These are phyloP conservation scores for Diorhabda carinulata DNA, from an alignment of 1,140 invertebrate genomes.

Conservation along the genomic window DNA sequence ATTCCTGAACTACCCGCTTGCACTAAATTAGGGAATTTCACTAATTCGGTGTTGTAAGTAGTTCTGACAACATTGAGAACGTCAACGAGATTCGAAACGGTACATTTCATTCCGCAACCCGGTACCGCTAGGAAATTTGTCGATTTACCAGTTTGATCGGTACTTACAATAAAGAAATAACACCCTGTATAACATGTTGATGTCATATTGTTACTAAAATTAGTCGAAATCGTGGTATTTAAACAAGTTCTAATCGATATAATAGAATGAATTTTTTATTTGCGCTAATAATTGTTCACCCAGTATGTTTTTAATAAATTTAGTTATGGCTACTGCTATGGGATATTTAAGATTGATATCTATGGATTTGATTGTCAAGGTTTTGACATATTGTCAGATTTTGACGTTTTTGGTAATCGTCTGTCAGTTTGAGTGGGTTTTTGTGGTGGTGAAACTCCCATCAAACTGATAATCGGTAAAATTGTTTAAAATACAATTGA, in stretches of 20 bases:
- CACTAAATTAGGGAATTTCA: conserved; percentile 31
- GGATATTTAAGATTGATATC: conserved; percentile 96
- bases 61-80: conserved; percentile 52
- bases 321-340: conserved; percentile 89
- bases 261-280: not conserved
- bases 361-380: conserved; percentile 55
- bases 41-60: conserved; percentile 46
- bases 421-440: too few relatives aligned
- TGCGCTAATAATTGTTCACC: not conserved
- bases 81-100: conserved; percentile 60
- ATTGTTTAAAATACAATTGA: too few relatives aligned
- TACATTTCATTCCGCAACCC: conserved; percentile 85
- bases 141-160: conserved; percentile 63
- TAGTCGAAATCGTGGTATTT: not conserved
- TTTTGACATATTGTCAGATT: too few relatives aligned
- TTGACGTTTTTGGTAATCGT: too few relatives aligned
- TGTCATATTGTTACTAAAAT: too few relatives aligned
- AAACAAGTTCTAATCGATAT: not conserved
- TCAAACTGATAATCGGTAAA: too few relatives aligned
- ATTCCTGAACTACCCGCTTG: conserved; percentile 44
- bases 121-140: conserved; percentile 83
- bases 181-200: too few relatives aligned
- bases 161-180: conserved; percentile 18
- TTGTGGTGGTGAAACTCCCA: too few relatives aligned
- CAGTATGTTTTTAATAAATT: conserved; percentile 74